A percentile compares a stretch with the other conserved stretches of the same genome.
phyloP scores from a whole-genome alignment of 2,797 vertebrate genomes.

The Hypotaenidia philippensis region DNA sequence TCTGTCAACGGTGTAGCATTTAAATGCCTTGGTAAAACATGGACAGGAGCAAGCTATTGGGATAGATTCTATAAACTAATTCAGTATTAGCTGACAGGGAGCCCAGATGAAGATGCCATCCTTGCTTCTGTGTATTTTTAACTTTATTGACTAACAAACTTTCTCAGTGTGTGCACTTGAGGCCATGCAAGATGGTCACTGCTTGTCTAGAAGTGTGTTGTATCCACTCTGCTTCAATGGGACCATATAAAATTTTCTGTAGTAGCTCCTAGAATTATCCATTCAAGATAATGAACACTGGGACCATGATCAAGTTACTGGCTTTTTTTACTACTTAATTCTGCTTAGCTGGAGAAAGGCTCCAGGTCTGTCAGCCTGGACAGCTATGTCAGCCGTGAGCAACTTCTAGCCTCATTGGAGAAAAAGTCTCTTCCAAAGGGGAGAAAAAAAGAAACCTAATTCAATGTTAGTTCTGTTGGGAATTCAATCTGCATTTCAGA shows the following conservation, averaged over 20 bases:
- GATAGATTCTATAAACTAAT: not conserved
- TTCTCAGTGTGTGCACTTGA: not conserved
- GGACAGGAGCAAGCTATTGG: not conserved
- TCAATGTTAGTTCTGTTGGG: not conserved
- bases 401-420: not conserved
- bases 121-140: constrained; percentile 2
- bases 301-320: constrained; percentile 33
- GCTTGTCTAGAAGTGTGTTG: constrained; percentile 6
- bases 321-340: not conserved
- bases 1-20: not conserved
- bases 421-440: not conserved
- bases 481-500: constrained; percentile 9
- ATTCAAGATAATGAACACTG: not conserved
- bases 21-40: constrained; percentile 16
- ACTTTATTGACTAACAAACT: not conserved
- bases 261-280: not conserved
- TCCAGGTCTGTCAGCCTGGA: not conserved
- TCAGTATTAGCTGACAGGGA: constrained; percentile 10
- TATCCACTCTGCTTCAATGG: constrained; percentile 18
- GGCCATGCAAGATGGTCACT: not conserved
- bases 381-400: not conserved
- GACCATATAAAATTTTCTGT: constrained; percentile 22
- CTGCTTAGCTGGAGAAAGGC: not conserved
- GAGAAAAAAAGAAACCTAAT: not conserved
- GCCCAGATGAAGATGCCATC: not conserved